A percentile compares a stretch with the other conserved stretches of the same genome.
Conservation (phyloP, 37 sponge, comb jelly and placozoan genomes). For the Chondrosia reniformis region DNA sequence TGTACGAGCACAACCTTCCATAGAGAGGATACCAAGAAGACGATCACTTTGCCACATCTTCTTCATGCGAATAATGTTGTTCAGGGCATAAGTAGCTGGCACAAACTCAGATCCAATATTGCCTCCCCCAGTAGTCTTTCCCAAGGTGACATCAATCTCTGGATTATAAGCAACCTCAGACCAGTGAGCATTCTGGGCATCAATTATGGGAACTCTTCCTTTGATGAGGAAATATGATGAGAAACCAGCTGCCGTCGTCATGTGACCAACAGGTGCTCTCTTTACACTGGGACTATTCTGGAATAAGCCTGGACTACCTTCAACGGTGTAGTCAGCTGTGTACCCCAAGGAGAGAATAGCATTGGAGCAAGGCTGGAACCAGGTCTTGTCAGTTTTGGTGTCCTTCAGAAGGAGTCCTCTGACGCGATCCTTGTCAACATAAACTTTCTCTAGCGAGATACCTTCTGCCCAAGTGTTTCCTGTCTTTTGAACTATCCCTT, state of each 20-base stretch:
- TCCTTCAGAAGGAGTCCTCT: constrained; percentile 5
- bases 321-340: not conserved
- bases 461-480: constrained; percentile 22
- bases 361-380: constrained; percentile 25
- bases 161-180: constrained; percentile 25
- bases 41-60: not conserved
- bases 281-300: too few species aligned
- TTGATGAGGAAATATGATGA: constrained; percentile 19
- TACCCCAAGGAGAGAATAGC: constrained; percentile 22
- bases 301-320: too few species aligned
- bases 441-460: constrained; percentile 2
- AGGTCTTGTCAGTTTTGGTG: not conserved
- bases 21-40: constrained; percentile 7
- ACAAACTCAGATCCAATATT: constrained; percentile 23
- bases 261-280: not conserved
- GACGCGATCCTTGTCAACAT: not conserved
- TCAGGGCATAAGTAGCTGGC: constrained; percentile 19
- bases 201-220: constrained; percentile 21
- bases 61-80: constrained; percentile 9
- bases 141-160: constrained; percentile 14
- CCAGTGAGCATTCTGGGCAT: constrained; percentile 28
- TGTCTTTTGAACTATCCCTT: not conserved
- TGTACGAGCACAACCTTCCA: constrained; percentile 21
- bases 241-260: constrained; percentile 1
- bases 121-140: constrained; percentile 22